Conservation (phyloP, 2,113 vertebrate genomes). For the Hystrix cristata region DNA sequence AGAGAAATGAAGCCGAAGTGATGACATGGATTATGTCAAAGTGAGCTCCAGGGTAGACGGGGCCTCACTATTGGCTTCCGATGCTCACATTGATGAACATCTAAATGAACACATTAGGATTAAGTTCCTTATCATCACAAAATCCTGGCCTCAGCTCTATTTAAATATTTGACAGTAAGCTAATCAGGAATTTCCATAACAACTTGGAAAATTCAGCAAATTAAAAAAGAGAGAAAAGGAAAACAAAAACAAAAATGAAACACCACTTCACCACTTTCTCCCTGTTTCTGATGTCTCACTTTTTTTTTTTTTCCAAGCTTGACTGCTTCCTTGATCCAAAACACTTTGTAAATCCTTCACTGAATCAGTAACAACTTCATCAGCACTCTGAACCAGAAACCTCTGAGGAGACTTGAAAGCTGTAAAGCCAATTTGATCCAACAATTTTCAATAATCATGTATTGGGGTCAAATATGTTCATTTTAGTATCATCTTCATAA, state of each 20-base stretch:
- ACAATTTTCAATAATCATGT: neutral
- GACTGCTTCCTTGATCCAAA: neutral
- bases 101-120: neutral
- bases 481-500: neutral
- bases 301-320: neutral
- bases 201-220: neutral
- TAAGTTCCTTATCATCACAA: neutral
- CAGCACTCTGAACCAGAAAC: neutral
- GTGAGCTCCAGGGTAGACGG: neutral
- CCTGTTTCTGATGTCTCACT: neutral
- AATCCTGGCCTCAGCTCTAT: neutral
- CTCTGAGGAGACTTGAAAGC: neutral
- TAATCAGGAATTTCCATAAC: neutral
- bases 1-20: no score
- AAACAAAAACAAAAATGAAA: neutral
- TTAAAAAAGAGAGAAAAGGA: neutral
- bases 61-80: no score
- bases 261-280: neutral
- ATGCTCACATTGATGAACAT: neutral
- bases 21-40: neutral
- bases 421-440: neutral
- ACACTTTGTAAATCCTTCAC: neutral
- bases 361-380: neutral
- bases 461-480: neutral
- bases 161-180: neutral